Evolutionary conservation across 2,888 invertebrate species (phyloP), one percentile per base, ranked within the genome.

Genomic region (Carabus problematicus): DNA sequence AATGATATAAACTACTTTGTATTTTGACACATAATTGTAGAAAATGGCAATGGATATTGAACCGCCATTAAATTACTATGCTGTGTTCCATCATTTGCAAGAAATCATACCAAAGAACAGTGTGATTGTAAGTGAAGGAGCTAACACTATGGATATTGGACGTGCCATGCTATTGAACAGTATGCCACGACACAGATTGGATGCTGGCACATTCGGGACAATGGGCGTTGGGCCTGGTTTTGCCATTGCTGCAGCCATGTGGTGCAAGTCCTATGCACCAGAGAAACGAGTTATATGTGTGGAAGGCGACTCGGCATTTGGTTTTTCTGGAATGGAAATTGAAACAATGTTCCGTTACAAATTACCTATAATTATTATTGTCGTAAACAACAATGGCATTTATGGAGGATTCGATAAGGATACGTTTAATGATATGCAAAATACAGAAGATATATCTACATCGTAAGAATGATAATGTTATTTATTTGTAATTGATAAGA

Each of bases 61-160:
- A 0, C 83, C 88, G 0, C 98, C 98, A 0, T 84, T 98, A 39
- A 98, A 97, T 83, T 98, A 98, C 82, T 98, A 95, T 79, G 89
- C 96, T 0, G 96, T 95, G 3, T 95, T 97, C 80, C 90, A 92
- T 80, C 88, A 92, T 72, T 87, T 98, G 58, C 91, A 92, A 76
- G 86, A 89, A 55, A 81, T 85, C 66, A 86, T 95, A 70, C 94
- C 95, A 0, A 85, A 87, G 78, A 92, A 98, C 82, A 89, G 91
- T 4, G 88, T 98, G 12, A 94, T 98, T 71, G 93, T 97, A 39
- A 97, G 96, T 78, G 98, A 98, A 83, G 98, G 98, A 18, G 97
- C 98, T 42, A 98, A 98, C 81, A 98, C 98, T 0, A 98, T 98
- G 98, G 98, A 98, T 79, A 98, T 98, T 78, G 97, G 98, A 0